These are phyloP conservation scores for Heliconius eleuchia DNA, from an alignment of 1,140 invertebrate genomes.

Conservation along the genomic window DNA sequence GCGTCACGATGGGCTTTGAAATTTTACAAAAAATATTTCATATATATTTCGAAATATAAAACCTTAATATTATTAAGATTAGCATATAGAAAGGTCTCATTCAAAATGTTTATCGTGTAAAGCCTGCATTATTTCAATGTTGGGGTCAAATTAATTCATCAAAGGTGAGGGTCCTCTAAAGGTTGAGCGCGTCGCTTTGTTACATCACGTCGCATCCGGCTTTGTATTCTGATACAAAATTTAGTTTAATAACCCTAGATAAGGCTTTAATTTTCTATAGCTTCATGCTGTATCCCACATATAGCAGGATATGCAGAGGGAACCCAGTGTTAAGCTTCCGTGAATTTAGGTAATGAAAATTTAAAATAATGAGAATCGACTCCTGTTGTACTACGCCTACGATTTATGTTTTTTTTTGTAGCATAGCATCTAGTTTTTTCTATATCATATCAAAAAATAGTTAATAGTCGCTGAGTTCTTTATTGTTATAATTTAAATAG, in stretches of 20 bases:
- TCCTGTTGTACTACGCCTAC: too few relatives aligned
- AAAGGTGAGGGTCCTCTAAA: conserved; percentile 12
- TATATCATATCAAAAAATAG: too few relatives aligned
- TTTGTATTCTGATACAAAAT: neutral
- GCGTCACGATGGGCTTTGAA: too few relatives aligned
- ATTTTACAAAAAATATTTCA: neutral
- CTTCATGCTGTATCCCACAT: neutral
- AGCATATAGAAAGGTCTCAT: neutral
- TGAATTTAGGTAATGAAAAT: too few relatives aligned
- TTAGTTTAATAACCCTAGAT: neutral
- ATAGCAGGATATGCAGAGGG: neutral
- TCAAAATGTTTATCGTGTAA: neutral
- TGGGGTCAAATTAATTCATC: neutral
- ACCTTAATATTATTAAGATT: neutral
- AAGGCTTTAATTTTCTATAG: neutral
- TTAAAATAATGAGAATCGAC: too few relatives aligned
- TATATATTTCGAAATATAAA: neutral
- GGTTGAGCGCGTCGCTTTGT: neutral
- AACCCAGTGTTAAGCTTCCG: neutral
- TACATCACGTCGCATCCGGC: neutral
- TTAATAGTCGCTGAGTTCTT: too few relatives aligned
- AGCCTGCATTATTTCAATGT: neutral
- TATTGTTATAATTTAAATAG: too few relatives aligned
- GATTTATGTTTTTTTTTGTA: too few relatives aligned
- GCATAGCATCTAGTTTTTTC: too few relatives aligned